Base-by-base conservation (phyloP, 2,113 vertebrate species). In the Meles meles region DNA sequence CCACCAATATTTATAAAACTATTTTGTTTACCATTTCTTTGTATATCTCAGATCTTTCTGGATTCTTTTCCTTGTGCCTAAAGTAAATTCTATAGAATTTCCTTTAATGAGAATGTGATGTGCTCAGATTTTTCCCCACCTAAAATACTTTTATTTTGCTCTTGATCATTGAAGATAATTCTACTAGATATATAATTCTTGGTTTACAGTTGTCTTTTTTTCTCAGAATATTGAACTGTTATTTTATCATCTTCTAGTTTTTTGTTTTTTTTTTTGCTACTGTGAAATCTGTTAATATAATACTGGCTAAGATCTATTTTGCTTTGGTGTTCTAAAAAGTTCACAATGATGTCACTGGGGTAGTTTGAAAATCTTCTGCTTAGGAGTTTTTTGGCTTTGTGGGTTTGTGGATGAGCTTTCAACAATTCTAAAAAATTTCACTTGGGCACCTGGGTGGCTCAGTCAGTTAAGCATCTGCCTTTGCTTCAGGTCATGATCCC, bases 241-340 rank as follows among this genome's bases (percentile, higher is more conserved):
- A 71, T 71, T 94, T 71, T 67, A 29, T 92, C 87, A 92, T 90
- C 3, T 89, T 96, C 21, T 65, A 49, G 17, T 88, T 89, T 95
- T n/a, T n/a, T n/a, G n/a, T n/a, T n/a, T n/a, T n/a, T n/a, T n/a
- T n/a, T 69, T 85, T 93, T 96, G 86, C 84, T 95, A 34, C 42
- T 87, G n/a, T 83, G 25, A 95, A 95, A 92, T 90, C 39, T 83
- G 10, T 93, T 74, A 42, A 20, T 91, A 18, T 96, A 83, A 37
- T 63, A 88, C 47, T 95, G 84, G 69, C 72, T 93, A 71, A 89
- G n/a, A 83, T 39, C 8, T 88, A 29, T 44, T 96, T 95, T 96
- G 92, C 44, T 96, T 93, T 31, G 37, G 57, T 93, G 29, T 94
- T 83, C 63, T 93, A 69, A 42, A 93, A 96, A 37, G 91, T 94